Evolutionary conservation across 2,797 vertebrate genomes (phyloP), one percentile per base, ranked within the genome.

Genomic region (Tragelaphus eurycerus): DNA sequence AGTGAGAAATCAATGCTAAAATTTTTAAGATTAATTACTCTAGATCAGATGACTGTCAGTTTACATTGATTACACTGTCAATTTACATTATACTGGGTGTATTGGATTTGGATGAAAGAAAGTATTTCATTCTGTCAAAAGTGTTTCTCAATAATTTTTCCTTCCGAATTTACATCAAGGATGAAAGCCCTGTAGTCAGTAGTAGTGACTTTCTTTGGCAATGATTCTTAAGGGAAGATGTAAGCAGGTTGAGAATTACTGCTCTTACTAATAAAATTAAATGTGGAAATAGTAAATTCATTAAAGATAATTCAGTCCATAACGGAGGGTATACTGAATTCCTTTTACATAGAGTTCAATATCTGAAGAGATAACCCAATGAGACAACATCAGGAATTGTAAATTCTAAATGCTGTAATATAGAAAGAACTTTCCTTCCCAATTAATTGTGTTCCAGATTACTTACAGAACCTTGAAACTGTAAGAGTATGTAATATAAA

Each of bases 401-500:
- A 54, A 95, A 89, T 93, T 86, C 6, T 96, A 89, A 93, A 78
- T 91, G 12, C 78, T 86, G 64, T 25, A 89, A 31, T 91, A 96
- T 50, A 71, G 89, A 92, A 92, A 84, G 9, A 95, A 92, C n/a
- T 46, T 86, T 81, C 91, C 38, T 95, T 83, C 13, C n/a, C 62
- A 34, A 34, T 34, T 34, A 93, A 79, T 9, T 79, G 12, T 34
- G 16, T 95, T 92, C 57, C 52, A 93, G 86, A 64, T 84, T 92
- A 93, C 81, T 82, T 86, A 93, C 0, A 96, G 11, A 43, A 93
- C 31, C 17, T 94, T 90, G 25, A 23, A 94, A 90, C 38, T 94
- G 0, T 4, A 95, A 34, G 15, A 96, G 4, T 78, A 82, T 54
- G 27, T 76, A 93, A 86, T 5, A 83, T 38, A 92, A 82, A 95